A percentile compares a stretch with the other conserved stretches of the same genome.
phyloP scores from a whole-genome alignment of 2,113 vertebrate species.

The Pandion haliaetus region DNA sequence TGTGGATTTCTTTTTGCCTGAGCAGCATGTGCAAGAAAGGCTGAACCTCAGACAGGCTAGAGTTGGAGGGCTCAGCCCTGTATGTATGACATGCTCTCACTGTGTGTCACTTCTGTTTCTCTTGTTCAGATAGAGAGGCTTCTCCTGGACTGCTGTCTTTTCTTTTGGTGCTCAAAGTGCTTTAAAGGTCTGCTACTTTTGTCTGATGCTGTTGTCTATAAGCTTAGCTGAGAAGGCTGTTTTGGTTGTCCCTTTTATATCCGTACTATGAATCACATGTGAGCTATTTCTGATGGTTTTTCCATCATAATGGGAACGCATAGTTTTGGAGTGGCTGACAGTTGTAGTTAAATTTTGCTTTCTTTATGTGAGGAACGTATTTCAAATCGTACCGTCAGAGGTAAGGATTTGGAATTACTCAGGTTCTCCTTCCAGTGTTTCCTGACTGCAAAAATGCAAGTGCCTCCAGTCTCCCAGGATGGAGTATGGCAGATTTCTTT shows the following conservation, averaged over 20 bases:
- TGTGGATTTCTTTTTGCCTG: not conserved
- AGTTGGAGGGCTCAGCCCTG: not conserved
- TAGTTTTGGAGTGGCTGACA: not conserved
- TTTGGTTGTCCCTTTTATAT: not conserved
- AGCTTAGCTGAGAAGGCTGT: not conserved
- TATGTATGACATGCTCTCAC: rapidly evolving
- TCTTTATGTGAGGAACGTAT: not conserved
- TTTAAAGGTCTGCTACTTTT: not conserved
- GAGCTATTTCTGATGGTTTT: not conserved
- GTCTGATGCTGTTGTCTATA: not conserved
- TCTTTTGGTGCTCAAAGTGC: not conserved
- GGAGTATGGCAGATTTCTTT: not conserved
- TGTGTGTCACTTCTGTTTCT: not conserved
- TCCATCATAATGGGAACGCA: not conserved
- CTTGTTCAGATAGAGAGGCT: not conserved
- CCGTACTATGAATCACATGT: not conserved
- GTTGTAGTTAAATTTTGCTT: not conserved
- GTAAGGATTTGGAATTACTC: not conserved
- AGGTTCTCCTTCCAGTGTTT: not conserved
- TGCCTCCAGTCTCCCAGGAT: not conserved
- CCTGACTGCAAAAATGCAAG: not conserved
- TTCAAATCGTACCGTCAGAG: not conserved
- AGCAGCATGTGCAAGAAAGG: not conserved
- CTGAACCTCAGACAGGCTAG: not conserved
- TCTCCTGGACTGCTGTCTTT: not conserved